These are phyloP conservation scores for Tetrao urogallus DNA, from an alignment of 2,113 vertebrate species.

Conservation along the genomic window DNA sequence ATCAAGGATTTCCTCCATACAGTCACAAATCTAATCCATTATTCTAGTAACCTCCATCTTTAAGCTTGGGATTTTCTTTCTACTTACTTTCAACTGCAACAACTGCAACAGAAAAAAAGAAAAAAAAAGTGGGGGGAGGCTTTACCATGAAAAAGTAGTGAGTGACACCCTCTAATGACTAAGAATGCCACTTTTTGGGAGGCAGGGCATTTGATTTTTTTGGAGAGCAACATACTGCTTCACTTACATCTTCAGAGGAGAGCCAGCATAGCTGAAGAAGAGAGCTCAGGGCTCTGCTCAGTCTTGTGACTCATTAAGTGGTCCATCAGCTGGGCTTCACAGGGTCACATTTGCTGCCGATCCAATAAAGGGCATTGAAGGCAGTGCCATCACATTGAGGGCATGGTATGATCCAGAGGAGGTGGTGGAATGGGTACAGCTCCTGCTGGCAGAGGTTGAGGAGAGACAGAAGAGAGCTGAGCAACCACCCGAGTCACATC, in stretches of 20 bases:
- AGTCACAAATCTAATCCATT: background rate
- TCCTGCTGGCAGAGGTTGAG: background rate
- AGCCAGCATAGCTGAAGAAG: background rate
- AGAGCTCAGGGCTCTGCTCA: background rate
- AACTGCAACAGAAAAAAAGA: background rate
- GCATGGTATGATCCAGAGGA: background rate
- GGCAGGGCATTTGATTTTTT: background rate
- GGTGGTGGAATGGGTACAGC: background rate
- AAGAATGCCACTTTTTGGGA: background rate
- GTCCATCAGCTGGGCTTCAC: rapidly evolving
- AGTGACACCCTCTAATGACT: background rate
- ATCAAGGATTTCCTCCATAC: background rate
- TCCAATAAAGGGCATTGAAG: background rate
- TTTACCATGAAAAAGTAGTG: background rate
- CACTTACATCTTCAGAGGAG: background rate
- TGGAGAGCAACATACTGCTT: background rate
- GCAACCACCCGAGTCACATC: background rate
- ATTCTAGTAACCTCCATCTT: background rate
- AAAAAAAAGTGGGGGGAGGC: background rate
- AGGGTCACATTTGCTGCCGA: rapidly evolving
- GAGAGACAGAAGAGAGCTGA: background rate
- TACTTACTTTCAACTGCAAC: background rate
- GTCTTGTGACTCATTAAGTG: background rate
- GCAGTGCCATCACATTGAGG: background rate
- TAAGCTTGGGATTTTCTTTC: background rate